Conservation (phyloP, 2,888 invertebrate genomes). For the Aphodius sticticus region DNA sequence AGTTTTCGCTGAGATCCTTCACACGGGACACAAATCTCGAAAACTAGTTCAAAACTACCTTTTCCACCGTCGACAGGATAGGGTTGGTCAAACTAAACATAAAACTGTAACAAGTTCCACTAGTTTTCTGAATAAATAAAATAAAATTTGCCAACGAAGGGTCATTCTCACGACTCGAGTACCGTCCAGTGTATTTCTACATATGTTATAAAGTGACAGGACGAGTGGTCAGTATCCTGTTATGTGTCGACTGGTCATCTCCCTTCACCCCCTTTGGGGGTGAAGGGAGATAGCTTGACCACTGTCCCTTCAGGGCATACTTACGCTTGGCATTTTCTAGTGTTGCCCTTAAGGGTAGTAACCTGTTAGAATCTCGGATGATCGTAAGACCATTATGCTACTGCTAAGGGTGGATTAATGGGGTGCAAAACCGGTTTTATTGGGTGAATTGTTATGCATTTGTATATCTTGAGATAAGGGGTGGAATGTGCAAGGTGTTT, state of each 20-base stretch:
- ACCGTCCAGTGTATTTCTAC: background rate
- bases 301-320: background rate
- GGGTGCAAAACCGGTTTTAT: background rate
- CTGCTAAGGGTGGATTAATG: background rate
- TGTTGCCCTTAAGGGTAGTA: background rate
- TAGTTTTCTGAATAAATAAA: background rate
- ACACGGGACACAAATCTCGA: background rate
- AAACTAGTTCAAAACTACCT: background rate
- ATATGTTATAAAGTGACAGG: slow-evolving; percentile 4
- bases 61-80: background rate
- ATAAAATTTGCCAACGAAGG: background rate
- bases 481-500: background rate
- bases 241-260: background rate
- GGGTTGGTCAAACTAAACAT: background rate
- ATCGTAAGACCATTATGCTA: background rate
- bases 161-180: slow-evolving; percentile 14
- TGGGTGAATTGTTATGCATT: background rate
- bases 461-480: slow-evolving; percentile 4
- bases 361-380: background rate
- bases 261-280: background rate
- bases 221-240: background rate
- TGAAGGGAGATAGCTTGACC: background rate
- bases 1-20: background rate
- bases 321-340: background rate
- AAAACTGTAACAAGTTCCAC: slow-evolving; percentile 9